A percentile compares a stretch with the other conserved stretches of the same genome.
Evolutionary conservation across 2,888 invertebrate genomes (phyloP).

Genomic region (Thyatira batis): DNA sequence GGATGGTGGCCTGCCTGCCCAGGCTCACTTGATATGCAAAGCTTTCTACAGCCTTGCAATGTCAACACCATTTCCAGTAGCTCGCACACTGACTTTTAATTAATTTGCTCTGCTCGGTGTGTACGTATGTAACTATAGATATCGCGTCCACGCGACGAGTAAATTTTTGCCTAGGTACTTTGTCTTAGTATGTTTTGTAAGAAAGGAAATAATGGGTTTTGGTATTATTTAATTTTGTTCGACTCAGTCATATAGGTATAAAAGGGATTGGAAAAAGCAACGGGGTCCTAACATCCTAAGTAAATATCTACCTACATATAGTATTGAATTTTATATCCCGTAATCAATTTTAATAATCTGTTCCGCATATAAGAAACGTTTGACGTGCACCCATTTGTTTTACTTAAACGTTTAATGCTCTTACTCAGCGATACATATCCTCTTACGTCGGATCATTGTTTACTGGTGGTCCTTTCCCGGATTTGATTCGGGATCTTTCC

Average conservation of each 20-base stretch:
- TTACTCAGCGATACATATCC: constrained; percentile 48
- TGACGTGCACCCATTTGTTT: constrained; percentile 66
- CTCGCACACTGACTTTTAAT: constrained; percentile 24
- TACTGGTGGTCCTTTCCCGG: constrained; percentile 57
- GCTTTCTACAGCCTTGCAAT: constrained; percentile 29
- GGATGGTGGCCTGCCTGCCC: constrained; percentile 2
- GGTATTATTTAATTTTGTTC: no score
- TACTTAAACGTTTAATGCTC: constrained; percentile 66
- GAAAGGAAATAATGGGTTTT: no score
- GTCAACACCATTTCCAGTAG: constrained; percentile 16
- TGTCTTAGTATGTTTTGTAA: no score
- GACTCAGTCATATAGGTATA: no score
- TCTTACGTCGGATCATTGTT: constrained; percentile 44
- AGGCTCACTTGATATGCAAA: constrained; percentile 24
- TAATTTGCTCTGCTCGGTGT: constrained; percentile 20
- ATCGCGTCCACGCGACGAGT: no score
- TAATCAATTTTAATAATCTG: constrained; percentile 61
- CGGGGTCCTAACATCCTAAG: neutral
- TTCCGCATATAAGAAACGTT: constrained; percentile 53
- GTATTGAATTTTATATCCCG: constrained; percentile 30
- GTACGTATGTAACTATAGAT: no score
- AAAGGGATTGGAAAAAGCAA: no score
- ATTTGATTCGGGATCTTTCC: constrained; percentile 21
- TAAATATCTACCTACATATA: neutral
- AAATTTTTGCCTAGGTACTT: no score